Evolutionary conservation across 2,113 vertebrate genomes (phyloP).

Genomic region (Laticauda colubrina): DNA sequence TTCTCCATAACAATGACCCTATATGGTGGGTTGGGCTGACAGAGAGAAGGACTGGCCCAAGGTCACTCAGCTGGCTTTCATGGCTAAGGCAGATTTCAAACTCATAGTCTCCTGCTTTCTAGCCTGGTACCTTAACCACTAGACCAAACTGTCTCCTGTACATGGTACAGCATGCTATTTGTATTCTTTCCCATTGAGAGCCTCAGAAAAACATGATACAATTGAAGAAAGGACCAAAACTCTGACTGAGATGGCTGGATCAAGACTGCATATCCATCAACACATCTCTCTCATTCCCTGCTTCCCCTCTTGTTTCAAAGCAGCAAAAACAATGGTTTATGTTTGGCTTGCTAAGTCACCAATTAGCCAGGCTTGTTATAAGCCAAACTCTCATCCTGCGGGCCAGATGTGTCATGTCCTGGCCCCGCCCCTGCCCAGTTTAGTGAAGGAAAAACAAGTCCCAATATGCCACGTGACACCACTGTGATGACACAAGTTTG

Average conservation of each 20-base stretch:
- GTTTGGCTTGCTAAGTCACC: not conserved
- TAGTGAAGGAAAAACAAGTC: too few species aligned
- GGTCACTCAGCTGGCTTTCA: not conserved
- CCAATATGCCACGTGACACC: too few species aligned
- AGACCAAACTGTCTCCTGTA: not conserved
- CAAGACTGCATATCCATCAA: not conserved
- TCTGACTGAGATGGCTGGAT: not conserved
- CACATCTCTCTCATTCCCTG: not conserved
- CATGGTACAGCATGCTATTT: too few species aligned
- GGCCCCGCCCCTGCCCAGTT: too few species aligned
- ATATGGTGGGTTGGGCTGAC: not conserved
- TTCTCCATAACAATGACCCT: not conserved
- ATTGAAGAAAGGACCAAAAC: not conserved
- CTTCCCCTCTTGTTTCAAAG: not conserved
- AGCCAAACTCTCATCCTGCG: not conserved
- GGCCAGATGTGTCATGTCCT: too few species aligned
- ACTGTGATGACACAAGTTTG: too few species aligned
- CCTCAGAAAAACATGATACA: not conserved
- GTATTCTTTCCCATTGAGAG: not conserved
- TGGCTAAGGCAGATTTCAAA: not conserved
- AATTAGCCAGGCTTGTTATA: not conserved
- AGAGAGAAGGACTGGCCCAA: not conserved
- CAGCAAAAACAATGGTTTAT: not conserved
- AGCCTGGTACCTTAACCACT: not conserved
- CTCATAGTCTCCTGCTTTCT: not conserved